These are phyloP conservation scores for Excalfactoria chinensis DNA, from an alignment of 2,113 vertebrate species.

Conservation along the genomic window DNA sequence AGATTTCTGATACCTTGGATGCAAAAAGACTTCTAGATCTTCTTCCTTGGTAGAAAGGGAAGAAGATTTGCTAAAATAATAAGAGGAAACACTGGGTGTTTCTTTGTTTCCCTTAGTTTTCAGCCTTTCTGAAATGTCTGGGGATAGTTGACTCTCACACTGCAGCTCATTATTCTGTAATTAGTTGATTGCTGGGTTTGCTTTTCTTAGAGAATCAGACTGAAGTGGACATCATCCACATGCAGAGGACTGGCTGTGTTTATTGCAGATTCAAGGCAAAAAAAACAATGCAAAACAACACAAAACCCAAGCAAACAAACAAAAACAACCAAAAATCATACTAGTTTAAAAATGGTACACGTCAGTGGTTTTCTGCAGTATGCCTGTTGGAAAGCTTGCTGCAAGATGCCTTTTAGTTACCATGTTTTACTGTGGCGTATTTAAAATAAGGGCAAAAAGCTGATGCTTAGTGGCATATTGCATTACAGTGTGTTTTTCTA, in stretches of 20 bases:
- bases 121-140: neutral
- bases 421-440: neutral
- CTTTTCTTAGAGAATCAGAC: neutral
- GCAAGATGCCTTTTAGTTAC: neutral
- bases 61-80: neutral
- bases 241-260: neutral
- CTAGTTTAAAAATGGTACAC: neutral
- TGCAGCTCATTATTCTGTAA: neutral
- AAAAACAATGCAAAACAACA: neutral
- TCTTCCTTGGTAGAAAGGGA: neutral
- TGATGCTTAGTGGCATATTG: neutral
- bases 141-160: neutral
- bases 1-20: neutral
- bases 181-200: neutral
- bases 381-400: neutral
- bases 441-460: neutral
- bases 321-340: neutral
- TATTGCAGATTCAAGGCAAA: neutral
- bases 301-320: neutral
- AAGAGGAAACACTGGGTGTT: neutral
- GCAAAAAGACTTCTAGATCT: neutral
- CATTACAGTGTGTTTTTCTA: neutral
- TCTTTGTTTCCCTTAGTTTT: neutral
- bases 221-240: accelerated
- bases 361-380: neutral